Conservation (phyloP, 2,888 invertebrate species). For the Patella caerulea region DNA sequence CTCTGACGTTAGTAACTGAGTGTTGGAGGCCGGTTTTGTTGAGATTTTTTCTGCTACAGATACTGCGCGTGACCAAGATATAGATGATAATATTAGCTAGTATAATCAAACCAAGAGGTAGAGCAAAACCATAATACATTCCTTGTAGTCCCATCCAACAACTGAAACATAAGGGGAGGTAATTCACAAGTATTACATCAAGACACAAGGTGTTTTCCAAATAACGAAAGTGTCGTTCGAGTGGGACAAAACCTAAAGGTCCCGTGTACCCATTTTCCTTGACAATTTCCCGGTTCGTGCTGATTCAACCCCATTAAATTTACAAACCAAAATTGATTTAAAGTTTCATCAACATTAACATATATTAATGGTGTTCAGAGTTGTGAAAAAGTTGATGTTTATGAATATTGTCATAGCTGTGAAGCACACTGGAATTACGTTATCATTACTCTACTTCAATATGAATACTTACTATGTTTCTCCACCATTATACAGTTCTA, state of each 20-base stretch:
- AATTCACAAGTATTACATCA: slow-evolving; percentile 14
- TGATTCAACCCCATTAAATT: no score
- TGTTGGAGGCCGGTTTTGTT: slow-evolving; percentile 45
- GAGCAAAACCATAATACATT: slow-evolving; percentile 61
- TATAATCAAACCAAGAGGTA: slow-evolving; percentile 62
- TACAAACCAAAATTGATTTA: no score
- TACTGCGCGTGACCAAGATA: slow-evolving; percentile 51
- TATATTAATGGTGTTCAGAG: no score
- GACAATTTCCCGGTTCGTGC: no score
- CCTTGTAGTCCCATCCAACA: slow-evolving; percentile 63
- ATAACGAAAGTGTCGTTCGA: no score
- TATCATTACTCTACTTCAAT: no score
- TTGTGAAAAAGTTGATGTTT: no score
- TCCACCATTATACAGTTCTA: slow-evolving; percentile 57
- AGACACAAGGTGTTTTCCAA: background rate
- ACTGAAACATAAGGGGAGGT: slow-evolving; percentile 37
- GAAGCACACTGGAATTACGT: no score
- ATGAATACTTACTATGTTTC: slow-evolving; percentile 57
- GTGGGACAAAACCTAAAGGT: no score
- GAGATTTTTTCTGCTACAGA: slow-evolving; percentile 39
- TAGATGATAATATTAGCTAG: slow-evolving; percentile 55
- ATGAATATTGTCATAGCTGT: no score
- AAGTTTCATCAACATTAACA: no score
- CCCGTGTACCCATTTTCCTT: no score
- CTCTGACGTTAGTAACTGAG: slow-evolving; percentile 61